Base-by-base conservation (phyloP, 1,140 invertebrate genomes). In the Zaprionus nigranus region DNA sequence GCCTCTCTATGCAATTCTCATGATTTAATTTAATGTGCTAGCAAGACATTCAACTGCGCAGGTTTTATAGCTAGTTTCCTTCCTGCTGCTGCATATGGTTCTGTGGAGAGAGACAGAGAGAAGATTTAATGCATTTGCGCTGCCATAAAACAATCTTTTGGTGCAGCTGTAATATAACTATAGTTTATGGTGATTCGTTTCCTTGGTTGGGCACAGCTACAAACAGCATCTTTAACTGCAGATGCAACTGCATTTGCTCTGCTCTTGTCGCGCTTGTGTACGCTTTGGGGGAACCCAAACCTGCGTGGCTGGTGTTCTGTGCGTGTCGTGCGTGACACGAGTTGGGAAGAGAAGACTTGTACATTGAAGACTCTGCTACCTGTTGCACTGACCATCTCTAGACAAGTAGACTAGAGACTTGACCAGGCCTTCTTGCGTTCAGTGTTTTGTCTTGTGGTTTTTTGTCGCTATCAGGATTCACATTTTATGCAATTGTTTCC, bases 401-500 rank as follows among this genome's bases (percentile, higher is more conserved):
- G 71, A 2, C 28, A 7, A 30, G 57, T 46, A 40, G 38, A 40
- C 38, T 11, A 34, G 30, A 26, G 43, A 67, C 34, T 49, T 59
- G 57, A 53, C 15, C 38, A 49, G 34, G 9, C 40, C 34, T 17
- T 17, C 6, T n/a, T 15, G 30, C 34, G 22, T 64, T 64, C 54
- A 70, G 40, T 77, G 69, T 73, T 72, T 61, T 67, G 57, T 73
- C 58, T 77, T 71, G 60, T 75, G 60, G 68, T 66, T 71, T 82
- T 70, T 79, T 79, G 78, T 88, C 56, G 85, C 85, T 88, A 88
- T 88, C 85, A 84, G 84, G 78, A 88, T 88, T 88, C 84, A 79
- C 84, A 88, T 88, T 88, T 90, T 88, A 88, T 88, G 85, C 84
- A 88, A 88, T 90, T 88, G 85, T 88, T 88, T 88, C 85, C 79